A percentile compares a stretch with the other conserved stretches of the same genome.
Evolutionary conservation across 2,888 invertebrate genomes (phyloP).

Genomic region (Caenorhabditis virilis): DNA sequence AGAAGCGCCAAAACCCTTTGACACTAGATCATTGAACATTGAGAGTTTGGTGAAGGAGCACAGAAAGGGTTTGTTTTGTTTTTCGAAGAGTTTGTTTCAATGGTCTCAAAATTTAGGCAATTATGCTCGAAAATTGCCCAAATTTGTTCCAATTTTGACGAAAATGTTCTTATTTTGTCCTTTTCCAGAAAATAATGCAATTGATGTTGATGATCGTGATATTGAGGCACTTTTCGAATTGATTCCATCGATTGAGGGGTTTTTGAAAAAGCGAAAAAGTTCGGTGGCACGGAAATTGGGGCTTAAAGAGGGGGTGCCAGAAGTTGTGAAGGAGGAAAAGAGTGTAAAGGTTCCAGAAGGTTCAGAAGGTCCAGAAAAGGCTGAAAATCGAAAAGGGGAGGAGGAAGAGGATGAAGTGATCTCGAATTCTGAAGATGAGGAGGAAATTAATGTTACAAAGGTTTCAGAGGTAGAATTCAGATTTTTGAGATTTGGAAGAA

Average conservation of each 20-base stretch:
- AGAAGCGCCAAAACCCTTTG: too few species aligned
- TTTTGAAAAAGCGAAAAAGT: constrained; percentile 16
- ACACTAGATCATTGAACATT: too few species aligned
- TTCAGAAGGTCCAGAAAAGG: neutral
- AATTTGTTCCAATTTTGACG: neutral
- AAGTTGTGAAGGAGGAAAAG: too few species aligned
- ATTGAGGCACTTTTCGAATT: constrained; percentile 35
- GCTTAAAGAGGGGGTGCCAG: neutral
- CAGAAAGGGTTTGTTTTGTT: too few species aligned
- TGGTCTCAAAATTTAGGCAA: too few species aligned
- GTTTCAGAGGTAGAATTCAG: neutral
- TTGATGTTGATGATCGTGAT: constrained; percentile 3
- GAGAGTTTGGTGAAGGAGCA: too few species aligned
- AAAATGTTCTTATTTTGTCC: neutral
- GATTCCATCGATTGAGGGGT: constrained; percentile 10
- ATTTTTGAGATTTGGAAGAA: neutral
- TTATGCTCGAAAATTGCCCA: neutral
- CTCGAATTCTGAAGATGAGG: constrained; percentile 8
- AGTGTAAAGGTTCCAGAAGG: too few species aligned
- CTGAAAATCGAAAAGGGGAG: constrained; percentile 5
- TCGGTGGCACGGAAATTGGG: neutral
- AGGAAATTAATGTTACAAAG: neutral
- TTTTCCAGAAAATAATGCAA: neutral
- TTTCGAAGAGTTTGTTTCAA: too few species aligned
- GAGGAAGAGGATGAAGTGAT: constrained; percentile 25